A percentile compares a stretch with the other conserved stretches of the same genome.
phyloP scores from a whole-genome alignment of 1,140 invertebrate species.

The Drosophila biarmipes region DNA sequence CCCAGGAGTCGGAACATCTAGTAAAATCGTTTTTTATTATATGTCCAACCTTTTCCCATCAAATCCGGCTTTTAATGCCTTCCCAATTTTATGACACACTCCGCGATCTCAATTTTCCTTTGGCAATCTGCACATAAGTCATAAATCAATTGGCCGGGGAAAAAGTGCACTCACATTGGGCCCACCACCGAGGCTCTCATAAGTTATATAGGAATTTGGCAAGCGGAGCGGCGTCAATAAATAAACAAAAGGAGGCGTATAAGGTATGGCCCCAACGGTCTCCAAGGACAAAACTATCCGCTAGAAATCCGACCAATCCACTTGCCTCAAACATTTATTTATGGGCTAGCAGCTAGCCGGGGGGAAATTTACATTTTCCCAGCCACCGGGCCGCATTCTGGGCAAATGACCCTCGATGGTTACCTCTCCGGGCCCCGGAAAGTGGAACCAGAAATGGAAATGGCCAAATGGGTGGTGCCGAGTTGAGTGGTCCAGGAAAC shows the following conservation, averaged over 20 bases:
- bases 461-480: neutral
- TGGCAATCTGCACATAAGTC: slow-evolving; percentile 60
- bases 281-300: slow-evolving; percentile 73
- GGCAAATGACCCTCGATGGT: slow-evolving; percentile 66
- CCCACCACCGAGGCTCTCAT: slow-evolving; percentile 49
- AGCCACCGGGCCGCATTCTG: slow-evolving; percentile 59
- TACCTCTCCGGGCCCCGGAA: slow-evolving; percentile 27
- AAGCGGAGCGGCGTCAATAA: slow-evolving; percentile 73
- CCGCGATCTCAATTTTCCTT: slow-evolving; percentile 19
- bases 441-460: too few species aligned
- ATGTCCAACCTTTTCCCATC: neutral
- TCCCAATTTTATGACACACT: slow-evolving; percentile 23
- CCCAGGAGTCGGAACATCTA: too few species aligned
- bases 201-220: slow-evolving; percentile 76
- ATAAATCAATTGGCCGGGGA: slow-evolving; percentile 59
- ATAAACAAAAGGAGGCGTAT: slow-evolving; percentile 77
- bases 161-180: slow-evolving; percentile 2
- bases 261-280: slow-evolving; percentile 47
- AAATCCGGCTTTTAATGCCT: slow-evolving; percentile 3
- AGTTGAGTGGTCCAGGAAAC: slow-evolving; percentile 45
- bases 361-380: slow-evolving; percentile 68
- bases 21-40: neutral
- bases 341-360: slow-evolving; percentile 43
- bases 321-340: slow-evolving; percentile 71
- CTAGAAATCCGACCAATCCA: slow-evolving; percentile 49